A percentile compares a stretch with the other conserved stretches of the same genome.
Conservation (phyloP, 2,113 vertebrate genomes). For the Otocyon megalotis region DNA sequence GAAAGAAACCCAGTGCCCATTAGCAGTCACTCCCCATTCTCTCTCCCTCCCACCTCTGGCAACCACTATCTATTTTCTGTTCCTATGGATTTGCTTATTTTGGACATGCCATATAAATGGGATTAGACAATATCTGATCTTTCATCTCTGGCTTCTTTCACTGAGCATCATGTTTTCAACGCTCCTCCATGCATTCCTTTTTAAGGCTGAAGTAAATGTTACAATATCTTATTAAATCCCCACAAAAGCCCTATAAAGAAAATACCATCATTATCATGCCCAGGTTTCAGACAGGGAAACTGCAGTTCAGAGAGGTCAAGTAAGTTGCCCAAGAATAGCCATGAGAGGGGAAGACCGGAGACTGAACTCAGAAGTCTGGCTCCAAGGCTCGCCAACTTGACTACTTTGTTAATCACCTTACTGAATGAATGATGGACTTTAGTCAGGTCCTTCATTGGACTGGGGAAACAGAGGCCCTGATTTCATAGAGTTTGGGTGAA, state of each 20-base stretch:
- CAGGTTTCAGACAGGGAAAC: neutral
- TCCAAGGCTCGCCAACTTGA: neutral
- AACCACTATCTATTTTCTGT: neutral
- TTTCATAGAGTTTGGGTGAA: neutral
- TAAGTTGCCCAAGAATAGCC: neutral
- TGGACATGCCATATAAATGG: neutral
- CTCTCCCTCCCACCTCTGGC: neutral
- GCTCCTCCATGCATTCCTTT: neutral
- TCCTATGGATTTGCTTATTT: neutral
- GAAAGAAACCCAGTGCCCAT: neutral
- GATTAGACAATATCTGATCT: neutral
- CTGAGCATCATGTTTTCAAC: neutral
- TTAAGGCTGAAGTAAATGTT: neutral
- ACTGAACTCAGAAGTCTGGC: neutral
- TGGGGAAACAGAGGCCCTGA: neutral
- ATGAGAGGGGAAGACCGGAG: neutral
- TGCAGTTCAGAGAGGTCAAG: neutral
- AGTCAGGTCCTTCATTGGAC: neutral
- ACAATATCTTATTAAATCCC: neutral
- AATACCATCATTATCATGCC: neutral
- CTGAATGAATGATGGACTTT: neutral
- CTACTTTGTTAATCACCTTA: neutral
- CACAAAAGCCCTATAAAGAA: neutral
- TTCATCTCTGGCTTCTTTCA: neutral
- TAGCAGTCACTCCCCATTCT: neutral